These are phyloP conservation scores for Serranus cabrilla DNA, from an alignment of 2,797 vertebrate genomes.

Conservation along the genomic window DNA sequence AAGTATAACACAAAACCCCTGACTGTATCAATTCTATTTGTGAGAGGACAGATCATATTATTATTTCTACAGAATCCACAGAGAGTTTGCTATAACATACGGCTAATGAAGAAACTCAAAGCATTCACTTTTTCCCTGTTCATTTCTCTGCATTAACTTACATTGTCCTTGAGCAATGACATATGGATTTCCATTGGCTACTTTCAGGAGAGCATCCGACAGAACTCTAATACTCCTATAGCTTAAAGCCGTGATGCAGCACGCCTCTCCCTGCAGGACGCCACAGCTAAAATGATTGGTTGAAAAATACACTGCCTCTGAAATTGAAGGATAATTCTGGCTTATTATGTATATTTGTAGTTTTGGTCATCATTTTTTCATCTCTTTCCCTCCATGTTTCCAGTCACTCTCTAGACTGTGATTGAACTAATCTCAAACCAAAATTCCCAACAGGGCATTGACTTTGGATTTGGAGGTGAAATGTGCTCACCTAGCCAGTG, in stretches of 20 bases:
- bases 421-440: too few relatives aligned
- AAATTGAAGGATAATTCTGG: background rate
- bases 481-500: too few relatives aligned
- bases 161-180: constrained; percentile 54
- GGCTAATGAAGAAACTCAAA: background rate
- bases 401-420: too few relatives aligned
- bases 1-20: background rate
- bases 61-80: background rate
- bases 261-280: constrained; percentile 8
- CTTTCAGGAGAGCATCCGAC: constrained; percentile 25
- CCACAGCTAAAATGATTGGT: background rate
- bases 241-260: constrained; percentile 8
- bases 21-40: background rate
- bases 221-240: constrained; percentile 3
- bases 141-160: background rate
- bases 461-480: too few relatives aligned
- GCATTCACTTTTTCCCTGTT: constrained; percentile 7
- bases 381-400: too few relatives aligned
- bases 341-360: too few relatives aligned
- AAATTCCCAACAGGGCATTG: too few relatives aligned
- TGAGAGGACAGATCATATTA: background rate
- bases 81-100: background rate
- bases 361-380: background rate
- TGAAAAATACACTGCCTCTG: constrained; percentile 6
- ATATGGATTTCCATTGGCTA: constrained; percentile 29